Conservation (phyloP, 2,797 vertebrate genomes). For the Sebastes ruberrimus region DNA sequence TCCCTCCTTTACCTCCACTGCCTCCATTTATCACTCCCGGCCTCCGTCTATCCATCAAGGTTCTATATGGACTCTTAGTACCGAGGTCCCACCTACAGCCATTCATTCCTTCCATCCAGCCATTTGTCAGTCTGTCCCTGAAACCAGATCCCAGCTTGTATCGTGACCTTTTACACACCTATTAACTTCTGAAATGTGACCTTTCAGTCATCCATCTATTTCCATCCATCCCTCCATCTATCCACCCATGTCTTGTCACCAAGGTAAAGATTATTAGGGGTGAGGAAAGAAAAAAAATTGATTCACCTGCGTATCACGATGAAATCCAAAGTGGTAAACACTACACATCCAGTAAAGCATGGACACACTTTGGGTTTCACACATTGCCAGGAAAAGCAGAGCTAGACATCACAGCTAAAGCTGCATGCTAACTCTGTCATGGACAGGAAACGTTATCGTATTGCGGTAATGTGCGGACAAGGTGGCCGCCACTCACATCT, state of each 20-base stretch:
- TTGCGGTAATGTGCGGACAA: too few species aligned
- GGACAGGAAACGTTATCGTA: too few species aligned
- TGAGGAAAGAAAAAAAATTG: too few species aligned
- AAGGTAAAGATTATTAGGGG: too few species aligned
- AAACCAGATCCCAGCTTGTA: slow-evolving; percentile 26
- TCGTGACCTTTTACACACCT: slow-evolving; percentile 58
- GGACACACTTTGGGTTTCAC: too few species aligned
- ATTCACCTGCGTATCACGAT: too few species aligned
- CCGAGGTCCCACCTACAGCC: slow-evolving; percentile 21
- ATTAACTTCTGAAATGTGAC: slow-evolving; percentile 57
- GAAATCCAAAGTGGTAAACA: too few species aligned
- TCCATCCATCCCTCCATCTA: background rate
- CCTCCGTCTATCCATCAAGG: slow-evolving; percentile 48
- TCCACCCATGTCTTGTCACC: background rate
- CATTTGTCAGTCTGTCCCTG: slow-evolving; percentile 28
- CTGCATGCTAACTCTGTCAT: too few species aligned
- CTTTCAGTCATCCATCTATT: slow-evolving; percentile 47
- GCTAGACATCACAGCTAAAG: too few species aligned
- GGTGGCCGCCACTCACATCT: accelerated
- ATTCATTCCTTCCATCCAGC: slow-evolving; percentile 35
- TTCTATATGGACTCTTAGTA: slow-evolving; percentile 15
- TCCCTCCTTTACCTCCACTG: slow-evolving; percentile 17
- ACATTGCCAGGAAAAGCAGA: too few species aligned
- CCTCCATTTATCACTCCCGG: slow-evolving; percentile 38
- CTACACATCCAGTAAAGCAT: too few species aligned